Conservation (phyloP, 2,888 invertebrate genomes). For the Rhorus exstirpatorius region DNA sequence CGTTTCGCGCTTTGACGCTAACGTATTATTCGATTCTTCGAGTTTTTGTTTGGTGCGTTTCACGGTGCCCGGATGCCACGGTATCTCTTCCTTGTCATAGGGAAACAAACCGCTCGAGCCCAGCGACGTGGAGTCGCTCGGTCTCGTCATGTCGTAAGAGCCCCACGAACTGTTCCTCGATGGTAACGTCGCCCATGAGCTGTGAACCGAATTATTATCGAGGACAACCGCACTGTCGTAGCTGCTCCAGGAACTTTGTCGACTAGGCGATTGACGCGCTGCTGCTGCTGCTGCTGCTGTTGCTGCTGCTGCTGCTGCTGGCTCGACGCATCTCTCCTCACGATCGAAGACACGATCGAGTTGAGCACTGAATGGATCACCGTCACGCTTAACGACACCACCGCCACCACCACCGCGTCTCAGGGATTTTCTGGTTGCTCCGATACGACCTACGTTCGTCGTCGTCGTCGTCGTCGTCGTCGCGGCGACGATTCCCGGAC, state of each 20-base stretch:
- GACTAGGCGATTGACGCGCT: conserved; percentile 87
- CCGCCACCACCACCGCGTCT: conserved; percentile 82
- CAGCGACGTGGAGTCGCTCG: conserved; percentile 75
- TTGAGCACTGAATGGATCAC: conserved; percentile 91
- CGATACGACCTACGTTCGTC: conserved; percentile 15
- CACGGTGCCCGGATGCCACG: conserved; percentile 91
- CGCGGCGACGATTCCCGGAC: conserved; percentile 71
- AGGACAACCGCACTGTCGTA: conserved; percentile 92
- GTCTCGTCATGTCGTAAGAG: conserved; percentile 89
- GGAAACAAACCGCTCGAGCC: conserved; percentile 87
- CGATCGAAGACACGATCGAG: conserved; percentile 91
- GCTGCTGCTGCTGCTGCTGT: too few species aligned
- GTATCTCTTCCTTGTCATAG: conserved; percentile 89
- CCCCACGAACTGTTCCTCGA: conserved; percentile 91
- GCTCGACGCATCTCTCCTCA: conserved; percentile 87
- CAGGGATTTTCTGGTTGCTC: conserved; percentile 61
- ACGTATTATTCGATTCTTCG: conserved; percentile 87
- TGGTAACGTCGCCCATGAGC: conserved; percentile 92
- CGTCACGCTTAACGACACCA: conserved; percentile 86
- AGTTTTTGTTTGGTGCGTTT: conserved; percentile 90
- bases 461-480: conserved; percentile 59
- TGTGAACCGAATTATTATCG: conserved; percentile 91
- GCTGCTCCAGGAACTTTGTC: conserved; percentile 93
- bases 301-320: too few species aligned
- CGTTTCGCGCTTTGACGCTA: too few species aligned